Evolutionary conservation across 2,113 vertebrate genomes (phyloP), one percentile per base, ranked within the genome.

Genomic region (Dasyornis broadbenti): DNA sequence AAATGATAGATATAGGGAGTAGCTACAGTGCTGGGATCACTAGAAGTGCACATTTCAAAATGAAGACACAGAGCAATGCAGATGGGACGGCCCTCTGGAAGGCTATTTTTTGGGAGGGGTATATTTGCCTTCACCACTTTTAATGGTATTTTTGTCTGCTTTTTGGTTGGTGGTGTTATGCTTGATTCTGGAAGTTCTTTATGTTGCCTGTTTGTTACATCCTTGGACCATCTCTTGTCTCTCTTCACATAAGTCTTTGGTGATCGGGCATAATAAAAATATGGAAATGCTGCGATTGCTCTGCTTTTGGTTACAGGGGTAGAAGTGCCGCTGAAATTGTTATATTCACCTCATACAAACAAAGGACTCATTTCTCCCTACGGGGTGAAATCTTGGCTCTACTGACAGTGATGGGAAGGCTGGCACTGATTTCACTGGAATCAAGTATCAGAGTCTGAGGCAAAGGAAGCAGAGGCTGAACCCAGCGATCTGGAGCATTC

Each of bases 1-100:
- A 97, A 98, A 97, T 97, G 95, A 97, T 95, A 97, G 96, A 95
- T 96, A 97, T 95, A 97, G 95, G 96, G 97, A 98, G 97, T 97
- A 97, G 97, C 97, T 95, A 96, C 92, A 92, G 89, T 94, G 92
- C 89, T 97, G 91, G 79, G 94, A 97, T 97, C 97, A 97, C 98
- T 95, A 94, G 89, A 97, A 98, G 96, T 95, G 96, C 97, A 97
- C 95, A 78, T 95, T 96, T 97, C 96, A 96, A 97, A 97, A 95
- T 45, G 92, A 97, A 97, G 96, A 86, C 59, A 87, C 76, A 95
- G 96, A 97, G 96, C 95, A 97, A 97, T 92, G 89, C 94, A 96
- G 95, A 97, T 95, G 95, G 94, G 96, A 94, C 2, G 4, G 76
- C 96, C 69, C 96, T 94, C 83, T 86, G 87, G 90, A 95, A 95